These are phyloP conservation scores for Polylopha cassiicola DNA, from an alignment of 2,888 invertebrate species.

Conservation along the genomic window DNA sequence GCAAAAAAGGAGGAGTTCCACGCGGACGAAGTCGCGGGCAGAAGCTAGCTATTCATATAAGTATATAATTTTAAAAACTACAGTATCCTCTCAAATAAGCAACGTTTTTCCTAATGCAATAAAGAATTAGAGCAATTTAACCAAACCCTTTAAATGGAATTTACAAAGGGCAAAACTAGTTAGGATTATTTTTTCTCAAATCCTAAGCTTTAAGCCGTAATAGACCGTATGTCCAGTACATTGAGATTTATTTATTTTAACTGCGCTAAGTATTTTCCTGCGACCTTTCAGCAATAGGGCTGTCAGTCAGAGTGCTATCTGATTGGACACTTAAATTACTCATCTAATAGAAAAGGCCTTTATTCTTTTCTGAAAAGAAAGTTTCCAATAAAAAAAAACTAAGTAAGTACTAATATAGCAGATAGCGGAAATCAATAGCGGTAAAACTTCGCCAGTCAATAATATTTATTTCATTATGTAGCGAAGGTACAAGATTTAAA, in stretches of 20 bases:
- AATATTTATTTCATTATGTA: background rate
- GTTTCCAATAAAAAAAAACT: too few relatives aligned
- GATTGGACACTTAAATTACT: too few relatives aligned
- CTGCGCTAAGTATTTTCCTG: background rate
- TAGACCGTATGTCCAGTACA: conserved; percentile 9
- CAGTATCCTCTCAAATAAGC: too few relatives aligned
- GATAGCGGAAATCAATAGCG: background rate
- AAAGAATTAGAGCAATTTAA: conserved; percentile 4
- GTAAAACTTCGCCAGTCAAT: background rate
- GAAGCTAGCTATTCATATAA: too few relatives aligned
- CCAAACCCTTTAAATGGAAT: conserved; percentile 12
- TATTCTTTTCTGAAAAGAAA: too few relatives aligned
- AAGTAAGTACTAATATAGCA: too few relatives aligned
- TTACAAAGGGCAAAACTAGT: conserved; percentile 7
- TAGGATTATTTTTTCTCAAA: conserved; percentile 7
- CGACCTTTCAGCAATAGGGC: conserved; percentile 9
- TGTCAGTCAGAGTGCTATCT: background rate
- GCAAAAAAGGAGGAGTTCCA: too few relatives aligned
- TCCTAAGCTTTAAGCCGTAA: conserved; percentile 5
- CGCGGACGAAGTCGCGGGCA: too few relatives aligned
- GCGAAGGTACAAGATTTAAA: background rate
- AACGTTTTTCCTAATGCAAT: conserved; percentile 3
- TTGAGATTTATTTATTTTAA: conserved; percentile 17
- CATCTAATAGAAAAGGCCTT: too few relatives aligned
- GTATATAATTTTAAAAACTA: too few relatives aligned